Evolutionary conservation across 1,140 invertebrate species (phyloP).

Genomic region (Pogonomyrmex californicus): DNA sequence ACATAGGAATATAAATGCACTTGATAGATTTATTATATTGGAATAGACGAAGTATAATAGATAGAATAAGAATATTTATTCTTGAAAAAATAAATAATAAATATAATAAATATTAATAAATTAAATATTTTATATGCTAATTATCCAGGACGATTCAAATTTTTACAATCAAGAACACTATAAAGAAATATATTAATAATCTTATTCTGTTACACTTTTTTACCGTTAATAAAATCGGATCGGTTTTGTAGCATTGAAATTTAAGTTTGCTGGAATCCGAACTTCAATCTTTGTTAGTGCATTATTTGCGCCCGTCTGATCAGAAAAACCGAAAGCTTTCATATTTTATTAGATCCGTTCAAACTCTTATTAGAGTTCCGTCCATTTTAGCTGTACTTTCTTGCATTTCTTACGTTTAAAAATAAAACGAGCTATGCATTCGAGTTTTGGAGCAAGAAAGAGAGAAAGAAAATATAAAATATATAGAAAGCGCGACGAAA

Average conservation of each 20-base stretch:
- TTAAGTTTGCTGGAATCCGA: background rate
- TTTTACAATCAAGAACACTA: too few relatives aligned
- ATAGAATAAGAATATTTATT: too few relatives aligned
- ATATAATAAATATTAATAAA: too few relatives aligned
- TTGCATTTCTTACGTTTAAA: background rate
- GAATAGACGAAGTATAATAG: too few relatives aligned
- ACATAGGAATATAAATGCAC: too few relatives aligned
- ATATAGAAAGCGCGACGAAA: constrained; percentile 1
- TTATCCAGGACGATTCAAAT: too few relatives aligned
- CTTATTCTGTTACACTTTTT: too few relatives aligned
- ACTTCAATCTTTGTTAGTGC: constrained; percentile 37
- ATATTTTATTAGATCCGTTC: constrained; percentile 15
- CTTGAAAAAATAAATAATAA: too few relatives aligned
- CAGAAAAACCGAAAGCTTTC: background rate
- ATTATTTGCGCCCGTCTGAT: constrained; percentile 7
- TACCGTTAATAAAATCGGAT: background rate
- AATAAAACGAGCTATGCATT: background rate
- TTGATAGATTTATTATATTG: too few relatives aligned
- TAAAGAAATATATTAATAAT: too few relatives aligned
- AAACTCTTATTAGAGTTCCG: constrained; percentile 17
- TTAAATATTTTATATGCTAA: too few relatives aligned
- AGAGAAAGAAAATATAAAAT: constrained; percentile 1
- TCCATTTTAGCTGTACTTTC: background rate
- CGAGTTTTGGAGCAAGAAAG: background rate
- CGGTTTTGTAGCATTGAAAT: background rate